Evolutionary conservation across 2,113 vertebrate genomes (phyloP).

Genomic region (Rhinopomastus cyanomelas): DNA sequence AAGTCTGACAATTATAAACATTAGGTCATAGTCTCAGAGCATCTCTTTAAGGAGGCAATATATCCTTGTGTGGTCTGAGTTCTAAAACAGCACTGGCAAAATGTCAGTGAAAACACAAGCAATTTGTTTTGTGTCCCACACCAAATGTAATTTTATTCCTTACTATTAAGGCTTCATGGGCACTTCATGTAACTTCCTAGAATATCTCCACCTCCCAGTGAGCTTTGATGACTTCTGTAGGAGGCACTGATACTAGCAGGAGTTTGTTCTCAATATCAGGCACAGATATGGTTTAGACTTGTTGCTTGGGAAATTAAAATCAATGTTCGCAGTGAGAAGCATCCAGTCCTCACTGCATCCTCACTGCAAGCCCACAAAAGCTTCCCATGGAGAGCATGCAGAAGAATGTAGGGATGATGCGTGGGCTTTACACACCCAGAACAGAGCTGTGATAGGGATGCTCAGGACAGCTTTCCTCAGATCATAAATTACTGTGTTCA

Average conservation of each 20-base stretch:
- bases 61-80: conserved; percentile 52
- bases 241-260: background rate
- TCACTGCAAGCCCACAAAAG: fast-evolving
- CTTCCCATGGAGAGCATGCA: background rate
- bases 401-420: background rate
- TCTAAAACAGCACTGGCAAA: conserved; percentile 44
- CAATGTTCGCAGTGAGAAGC: background rate
- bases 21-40: conserved; percentile 54
- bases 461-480: background rate
- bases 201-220: background rate
- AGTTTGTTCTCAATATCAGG: background rate
- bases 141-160: background rate
- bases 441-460: background rate
- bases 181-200: background rate
- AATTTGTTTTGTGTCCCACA: conserved; percentile 34
- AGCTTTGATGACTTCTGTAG: background rate
- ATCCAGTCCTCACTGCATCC: background rate
- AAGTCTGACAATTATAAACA: conserved; percentile 51
- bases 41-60: conserved; percentile 23
- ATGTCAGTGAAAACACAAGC: conserved; percentile 8
- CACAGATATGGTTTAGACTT: background rate
- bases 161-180: background rate
- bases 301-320: background rate
- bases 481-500: background rate
- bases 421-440: no score